These are phyloP conservation scores for Hybos culiciformis DNA, from an alignment of 2,888 invertebrate species.

Conservation along the genomic window DNA sequence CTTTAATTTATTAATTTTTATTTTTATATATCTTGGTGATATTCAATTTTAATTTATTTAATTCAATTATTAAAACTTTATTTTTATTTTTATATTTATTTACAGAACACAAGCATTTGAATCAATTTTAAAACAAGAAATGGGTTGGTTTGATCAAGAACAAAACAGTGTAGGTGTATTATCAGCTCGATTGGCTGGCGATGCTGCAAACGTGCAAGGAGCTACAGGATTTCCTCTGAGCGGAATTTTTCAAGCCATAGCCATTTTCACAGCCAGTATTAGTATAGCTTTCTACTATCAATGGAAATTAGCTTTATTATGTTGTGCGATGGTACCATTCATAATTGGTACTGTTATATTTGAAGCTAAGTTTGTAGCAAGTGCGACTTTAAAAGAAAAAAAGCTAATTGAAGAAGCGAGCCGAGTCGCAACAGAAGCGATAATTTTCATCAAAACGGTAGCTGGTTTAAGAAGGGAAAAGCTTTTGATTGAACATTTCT, in stretches of 20 bases:
- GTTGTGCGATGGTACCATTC: slow-evolving; percentile 50
- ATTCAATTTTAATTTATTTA: background rate
- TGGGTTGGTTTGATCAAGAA: slow-evolving; percentile 60
- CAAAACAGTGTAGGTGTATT: slow-evolving; percentile 54
- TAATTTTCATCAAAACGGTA: slow-evolving; percentile 57
- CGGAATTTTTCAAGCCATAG: slow-evolving; percentile 50
- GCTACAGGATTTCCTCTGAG: slow-evolving; percentile 58
- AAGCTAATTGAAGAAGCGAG: slow-evolving; percentile 51
- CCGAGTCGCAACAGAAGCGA: slow-evolving; percentile 60
- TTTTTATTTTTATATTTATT: background rate
- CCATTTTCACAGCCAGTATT: slow-evolving; percentile 50
- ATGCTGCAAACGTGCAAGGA: slow-evolving; percentile 60
- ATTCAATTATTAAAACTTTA: background rate
- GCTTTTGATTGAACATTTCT: slow-evolving; percentile 45
- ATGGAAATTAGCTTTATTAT: slow-evolving; percentile 58
- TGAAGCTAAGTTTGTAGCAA: slow-evolving; percentile 49
- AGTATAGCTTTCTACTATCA: slow-evolving; percentile 49
- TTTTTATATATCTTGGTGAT: background rate
- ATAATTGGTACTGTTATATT: slow-evolving; percentile 54
- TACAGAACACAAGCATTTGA: slow-evolving; percentile 38
- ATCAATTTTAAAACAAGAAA: slow-evolving; percentile 57
- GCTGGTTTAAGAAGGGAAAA: slow-evolving; percentile 52
- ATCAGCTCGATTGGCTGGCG: slow-evolving; percentile 54
- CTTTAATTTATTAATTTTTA: background rate
- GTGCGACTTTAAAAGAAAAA: slow-evolving; percentile 46